Base-by-base conservation (phyloP, 2,888 invertebrate genomes). In the Neoitamus cyanurus region DNA sequence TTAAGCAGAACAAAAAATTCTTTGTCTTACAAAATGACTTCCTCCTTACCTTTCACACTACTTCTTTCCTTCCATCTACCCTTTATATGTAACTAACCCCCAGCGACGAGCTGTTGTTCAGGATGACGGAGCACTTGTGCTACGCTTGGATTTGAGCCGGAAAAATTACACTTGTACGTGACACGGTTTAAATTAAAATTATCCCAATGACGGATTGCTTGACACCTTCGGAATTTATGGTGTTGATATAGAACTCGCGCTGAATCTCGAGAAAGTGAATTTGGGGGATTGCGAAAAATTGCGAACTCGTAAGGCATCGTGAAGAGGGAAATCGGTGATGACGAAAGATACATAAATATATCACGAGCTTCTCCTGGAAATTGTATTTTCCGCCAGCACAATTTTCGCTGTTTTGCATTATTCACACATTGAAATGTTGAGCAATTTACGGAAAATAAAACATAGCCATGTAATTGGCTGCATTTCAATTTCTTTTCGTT, bases 161-260 rank as follows among this genome's bases (percentile, higher is more conserved):
- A 80, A 58, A 58, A 28, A 80, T 80, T 82, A 68, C 68, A 20
- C 25, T 68, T 34, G 34, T 36, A 58, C 68, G 82, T 82, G 82
- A 82, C 68, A 82, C 25, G 34, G 25, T 82, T 36, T 36, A 36
- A 82, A 82, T 82, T 31, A 82, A 82, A 78, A 78, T 48, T 48
- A 48, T 25, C 30, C 15, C 78, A 15, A 46, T 78, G 78, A 78
- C 36, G 30, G 48, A 78, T 78, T 78, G 48, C 48, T 48, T 78
- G 28, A 46, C 25, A 77, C 42, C 20, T 42, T 9, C 30, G 25
- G 58, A 58, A 58, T 58, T 58, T 58, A 58, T 58, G 58, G 58
- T 58, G 58, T 58, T 58, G 25, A 58, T 58, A 9, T 7, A 2
- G 25, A 58, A 4, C 9, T 42, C 42, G 42, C 3, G 20, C 58